Evolutionary conservation across 2,888 invertebrate genomes (phyloP), one percentile per base, ranked within the genome.

Genomic region (Frankliniella intonsa): DNA sequence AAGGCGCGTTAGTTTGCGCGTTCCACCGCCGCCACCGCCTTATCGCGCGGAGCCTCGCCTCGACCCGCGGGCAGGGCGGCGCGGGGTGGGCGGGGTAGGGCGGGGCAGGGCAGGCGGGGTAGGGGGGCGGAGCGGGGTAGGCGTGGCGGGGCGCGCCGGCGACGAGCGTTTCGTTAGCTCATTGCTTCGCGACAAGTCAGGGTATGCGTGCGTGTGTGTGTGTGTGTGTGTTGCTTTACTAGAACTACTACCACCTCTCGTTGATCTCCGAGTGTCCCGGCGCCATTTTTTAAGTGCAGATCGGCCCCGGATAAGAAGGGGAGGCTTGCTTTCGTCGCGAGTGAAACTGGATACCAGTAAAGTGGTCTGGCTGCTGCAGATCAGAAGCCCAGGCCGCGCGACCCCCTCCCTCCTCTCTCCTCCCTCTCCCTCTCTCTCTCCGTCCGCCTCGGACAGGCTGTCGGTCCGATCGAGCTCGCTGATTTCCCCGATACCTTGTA

Each of bases 261-360:
- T 14, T 55, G 55, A 19, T 55, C 55, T 55, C 55, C 55, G 19
- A 76, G 69, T 76, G 69, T 76, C 69, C 69, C 25, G 69, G 69
- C 69, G 69, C 69, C 69, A 76, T 76, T 76, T 76, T 76, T 76
- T 25, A 76, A 22, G 69, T 25, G 25, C 69, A 76, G 69, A 76
- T 76, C 69, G 25, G 69, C 25, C 8, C 69, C 22, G 69, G 69
- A 76, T 76, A 76, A 38, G 38, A 38, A 38, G 12, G 69, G 22
- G 69, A 76, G 69, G 2, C 69, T 62, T 62, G 62, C 62, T 76
- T 76, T 76, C 25, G 69, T 76, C 25, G 69, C 25, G 69, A 62
- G 25, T 76, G 69, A 76, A 76, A 76, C 69, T 76, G 69, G 69
- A 76, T 76, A 76, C 69, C 22, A 22, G 69, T 76, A 76, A 76